Conservation (phyloP, 2,888 invertebrate species). For the Malachius bipustulatus region DNA sequence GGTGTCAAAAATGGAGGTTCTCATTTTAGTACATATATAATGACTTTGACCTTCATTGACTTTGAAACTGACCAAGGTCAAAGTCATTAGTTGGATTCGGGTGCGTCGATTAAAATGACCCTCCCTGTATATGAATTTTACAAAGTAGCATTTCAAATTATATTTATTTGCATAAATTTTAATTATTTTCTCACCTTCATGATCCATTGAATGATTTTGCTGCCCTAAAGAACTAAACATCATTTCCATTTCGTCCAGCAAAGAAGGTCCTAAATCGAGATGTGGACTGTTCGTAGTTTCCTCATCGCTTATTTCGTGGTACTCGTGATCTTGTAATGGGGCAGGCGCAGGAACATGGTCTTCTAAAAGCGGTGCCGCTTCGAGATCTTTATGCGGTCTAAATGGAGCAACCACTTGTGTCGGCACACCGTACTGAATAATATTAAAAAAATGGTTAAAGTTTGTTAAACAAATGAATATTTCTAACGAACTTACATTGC, state of each 20-base stretch:
- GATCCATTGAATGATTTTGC: conserved; percentile 21
- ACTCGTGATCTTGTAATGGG: conserved; percentile 52
- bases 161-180: too few relatives aligned
- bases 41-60: too few relatives aligned
- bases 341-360: conserved; percentile 34
- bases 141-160: too few relatives aligned
- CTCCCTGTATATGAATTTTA: too few relatives aligned
- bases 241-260: conserved; percentile 82
- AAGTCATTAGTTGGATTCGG: too few relatives aligned
- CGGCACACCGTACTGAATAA: conserved; percentile 59
- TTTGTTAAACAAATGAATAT: not conserved
- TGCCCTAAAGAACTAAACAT: conserved; percentile 59
- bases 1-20: too few relatives aligned
- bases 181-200: conserved; percentile 28
- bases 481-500: conserved; percentile 28
- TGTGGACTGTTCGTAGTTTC: conserved; percentile 45
- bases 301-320: conserved; percentile 75
- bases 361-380: conserved; percentile 51
- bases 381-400: conserved; percentile 74
- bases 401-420: conserved; percentile 82
- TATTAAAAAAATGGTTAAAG: conserved; percentile 11
- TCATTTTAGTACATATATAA: too few relatives aligned
- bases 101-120: too few relatives aligned
- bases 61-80: too few relatives aligned
- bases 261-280: conserved; percentile 75